These are phyloP conservation scores for mouse (Mus musculus) DNA, from an alignment of 2,113 vertebrate species.

Conservation along the genomic window DNA sequence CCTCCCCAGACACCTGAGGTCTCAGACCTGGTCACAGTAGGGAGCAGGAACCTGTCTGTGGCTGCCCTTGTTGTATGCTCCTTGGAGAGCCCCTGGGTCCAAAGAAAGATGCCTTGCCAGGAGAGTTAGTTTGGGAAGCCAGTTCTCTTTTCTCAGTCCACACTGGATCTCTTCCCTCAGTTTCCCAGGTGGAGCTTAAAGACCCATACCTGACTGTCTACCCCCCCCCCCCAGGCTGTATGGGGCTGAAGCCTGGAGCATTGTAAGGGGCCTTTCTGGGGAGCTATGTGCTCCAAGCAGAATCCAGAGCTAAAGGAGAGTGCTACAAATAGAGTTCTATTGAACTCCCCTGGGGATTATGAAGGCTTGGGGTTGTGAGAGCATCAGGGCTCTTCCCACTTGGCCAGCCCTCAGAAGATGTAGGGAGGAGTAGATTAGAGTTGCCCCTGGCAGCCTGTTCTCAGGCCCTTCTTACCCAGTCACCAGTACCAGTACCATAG, in stretches of 20 bases:
- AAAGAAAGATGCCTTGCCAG: background rate
- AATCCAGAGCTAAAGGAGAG: background rate
- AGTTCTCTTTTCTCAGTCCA: background rate
- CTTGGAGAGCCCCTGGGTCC: background rate
- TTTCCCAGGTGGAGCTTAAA: background rate
- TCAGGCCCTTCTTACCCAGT: background rate
- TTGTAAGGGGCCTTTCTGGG: background rate
- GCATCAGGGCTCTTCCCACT: background rate
- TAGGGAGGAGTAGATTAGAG: background rate
- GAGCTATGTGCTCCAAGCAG: too few relatives aligned
- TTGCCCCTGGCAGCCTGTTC: too few relatives aligned
- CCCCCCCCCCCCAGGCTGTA: background rate
- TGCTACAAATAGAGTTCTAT: too few relatives aligned
- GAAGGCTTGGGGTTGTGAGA: too few relatives aligned
- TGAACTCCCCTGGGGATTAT: background rate
- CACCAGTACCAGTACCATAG: background rate
- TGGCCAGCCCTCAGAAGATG: background rate
- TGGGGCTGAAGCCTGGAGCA: background rate
- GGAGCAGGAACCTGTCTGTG: fast-evolving
- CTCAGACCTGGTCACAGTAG: background rate
- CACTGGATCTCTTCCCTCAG: background rate
- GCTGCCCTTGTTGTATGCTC: fast-evolving
- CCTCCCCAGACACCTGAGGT: background rate
- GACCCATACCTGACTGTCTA: background rate
- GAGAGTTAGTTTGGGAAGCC: background rate